Evolutionary conservation across 2,113 vertebrate genomes (phyloP), one percentile per base, ranked within the genome.

Genomic region (Odontophorus gujanensis): DNA sequence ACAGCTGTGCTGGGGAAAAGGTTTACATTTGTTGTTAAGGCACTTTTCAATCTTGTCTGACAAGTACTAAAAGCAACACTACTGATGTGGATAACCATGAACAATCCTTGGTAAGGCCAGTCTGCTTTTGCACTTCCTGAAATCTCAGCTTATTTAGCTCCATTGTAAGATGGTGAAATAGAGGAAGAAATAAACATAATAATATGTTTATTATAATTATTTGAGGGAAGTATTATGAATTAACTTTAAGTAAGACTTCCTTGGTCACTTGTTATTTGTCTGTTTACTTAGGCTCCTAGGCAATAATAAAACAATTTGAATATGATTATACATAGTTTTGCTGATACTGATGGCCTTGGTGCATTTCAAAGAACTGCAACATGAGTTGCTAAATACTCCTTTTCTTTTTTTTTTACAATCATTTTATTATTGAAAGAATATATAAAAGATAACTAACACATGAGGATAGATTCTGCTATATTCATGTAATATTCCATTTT

Each of bases 81-180:
- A 30, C 40, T 79, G 12, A 25, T 45, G 62, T 69, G 53, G 47
- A 69, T 58, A 76, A 73, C 45, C 26, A 32, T 45, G 25, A 90
- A 55, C 78, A 85, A 67, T 50, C 26, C 40, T 62, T 69, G 32
- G 1, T 85, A 87, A 69, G 67, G 19, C 16, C 58, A 90, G 8
- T 36, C 71, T 79, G 11, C 20, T 93, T 88, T 85, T 58, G 22
- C 13, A 81, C 93, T 78, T 75, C 48, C 58, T 87, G 77, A 89
- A 94, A 85, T 77, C 24, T 73, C 36, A 57, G 45, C 88, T 88
- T 75, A n/a, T 76, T 93, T 94, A 79, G 18, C 42, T 92, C 74
- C 21, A 65, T 58, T 3, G 9, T 73, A 73, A 90, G 89, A 73
- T 63, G 81, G 72, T 47, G 13, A 36, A 58, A 62, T 42, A 0